phyloP scores from a whole-genome alignment of 2,888 invertebrate species.

The Hypercompe scribonia region DNA sequence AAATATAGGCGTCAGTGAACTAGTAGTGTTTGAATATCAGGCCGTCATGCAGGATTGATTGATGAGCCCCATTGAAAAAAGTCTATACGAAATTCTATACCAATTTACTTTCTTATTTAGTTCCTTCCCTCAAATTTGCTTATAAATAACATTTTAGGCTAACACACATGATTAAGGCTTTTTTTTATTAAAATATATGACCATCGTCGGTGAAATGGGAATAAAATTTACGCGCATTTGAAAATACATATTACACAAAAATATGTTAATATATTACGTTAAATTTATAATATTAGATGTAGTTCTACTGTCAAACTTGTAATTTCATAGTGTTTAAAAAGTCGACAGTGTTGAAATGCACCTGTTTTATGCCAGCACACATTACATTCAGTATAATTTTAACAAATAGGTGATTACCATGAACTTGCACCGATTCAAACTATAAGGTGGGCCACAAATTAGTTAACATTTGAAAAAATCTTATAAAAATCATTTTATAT shows the following conservation, averaged over 20 bases:
- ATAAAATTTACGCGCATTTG: background rate
- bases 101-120: slow-evolving; percentile 62
- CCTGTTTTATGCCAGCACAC: too few species aligned
- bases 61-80: slow-evolving; percentile 60
- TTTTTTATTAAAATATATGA: background rate
- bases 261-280: too few species aligned
- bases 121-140: slow-evolving; percentile 51
- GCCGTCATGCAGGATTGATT: slow-evolving; percentile 65
- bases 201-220: background rate
- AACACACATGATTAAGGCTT: slow-evolving; percentile 31
- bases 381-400: too few species aligned
- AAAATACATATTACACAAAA: too few species aligned
- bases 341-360: too few species aligned
- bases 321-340: too few species aligned
- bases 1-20: slow-evolving; percentile 37
- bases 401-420: too few species aligned
- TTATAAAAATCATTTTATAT: too few species aligned
- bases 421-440: too few species aligned
- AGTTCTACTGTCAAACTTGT: too few species aligned
- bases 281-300: background rate
- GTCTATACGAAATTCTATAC: slow-evolving; percentile 62
- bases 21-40: slow-evolving; percentile 61
- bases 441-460: too few species aligned
- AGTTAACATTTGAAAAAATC: too few species aligned
- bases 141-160: slow-evolving; percentile 48